A percentile compares a stretch with the other conserved stretches of the same genome.
Conservation (phyloP, 2,113 vertebrate species). For the Poecilia latipinna region DNA sequence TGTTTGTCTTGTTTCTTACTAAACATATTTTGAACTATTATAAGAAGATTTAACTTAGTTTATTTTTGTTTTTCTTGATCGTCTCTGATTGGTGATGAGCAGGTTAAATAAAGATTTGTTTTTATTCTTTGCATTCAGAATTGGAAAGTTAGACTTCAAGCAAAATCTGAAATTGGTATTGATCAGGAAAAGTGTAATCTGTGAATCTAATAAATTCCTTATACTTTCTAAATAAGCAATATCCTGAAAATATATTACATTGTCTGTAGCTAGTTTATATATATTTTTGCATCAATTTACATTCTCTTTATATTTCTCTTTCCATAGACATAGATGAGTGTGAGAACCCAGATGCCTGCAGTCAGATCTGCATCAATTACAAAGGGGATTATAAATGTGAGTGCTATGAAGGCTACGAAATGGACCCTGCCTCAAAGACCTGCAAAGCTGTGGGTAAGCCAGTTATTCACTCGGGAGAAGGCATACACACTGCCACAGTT, state of each 20-base stretch:
- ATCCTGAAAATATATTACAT: background rate
- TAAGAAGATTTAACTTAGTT: background rate
- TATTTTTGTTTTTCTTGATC: background rate
- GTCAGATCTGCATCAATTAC: slow-evolving; percentile 98
- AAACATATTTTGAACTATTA: background rate
- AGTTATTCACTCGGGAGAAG: slow-evolving; percentile 21
- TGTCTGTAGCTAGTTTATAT: background rate
- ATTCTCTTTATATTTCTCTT: slow-evolving; percentile 30
- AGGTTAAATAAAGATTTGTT: background rate
- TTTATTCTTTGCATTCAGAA: too few species aligned
- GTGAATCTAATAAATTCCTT: background rate
- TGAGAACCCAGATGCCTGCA: slow-evolving; percentile 94
- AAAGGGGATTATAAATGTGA: slow-evolving; percentile 98
- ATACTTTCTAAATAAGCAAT: background rate
- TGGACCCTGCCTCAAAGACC: slow-evolving; percentile 93
- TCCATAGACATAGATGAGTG: slow-evolving; percentile 95
- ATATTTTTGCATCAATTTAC: background rate
- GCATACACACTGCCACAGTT: slow-evolving; percentile 26
- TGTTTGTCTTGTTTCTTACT: background rate
- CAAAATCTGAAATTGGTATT: too few species aligned
- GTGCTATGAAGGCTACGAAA: slow-evolving; percentile 96
- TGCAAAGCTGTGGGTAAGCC: slow-evolving; percentile 97
- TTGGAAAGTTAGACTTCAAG: too few species aligned
- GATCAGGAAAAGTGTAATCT: too few species aligned
- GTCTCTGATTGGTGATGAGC: background rate